Conservation (phyloP, 2,888 invertebrate genomes). For the Cylindroiulus punctatus region DNA sequence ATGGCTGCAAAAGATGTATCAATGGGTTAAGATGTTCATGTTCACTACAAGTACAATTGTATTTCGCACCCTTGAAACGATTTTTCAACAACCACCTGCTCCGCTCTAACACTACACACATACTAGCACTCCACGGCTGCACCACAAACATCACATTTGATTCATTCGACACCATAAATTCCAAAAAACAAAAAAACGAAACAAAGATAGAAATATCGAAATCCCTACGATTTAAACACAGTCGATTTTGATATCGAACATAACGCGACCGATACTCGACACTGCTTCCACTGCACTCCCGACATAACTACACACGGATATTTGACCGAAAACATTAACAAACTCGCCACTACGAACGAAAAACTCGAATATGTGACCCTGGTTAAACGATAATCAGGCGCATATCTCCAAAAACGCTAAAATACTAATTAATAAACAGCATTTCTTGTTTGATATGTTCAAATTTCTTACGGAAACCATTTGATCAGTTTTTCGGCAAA, state of each 20-base stretch:
- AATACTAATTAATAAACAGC: background rate
- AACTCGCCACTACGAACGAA: background rate
- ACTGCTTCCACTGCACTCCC: background rate
- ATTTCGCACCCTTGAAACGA: background rate
- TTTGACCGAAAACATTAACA: background rate
- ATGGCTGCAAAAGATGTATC: background rate
- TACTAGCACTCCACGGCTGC: constrained; percentile 17
- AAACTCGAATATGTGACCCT: constrained; percentile 42
- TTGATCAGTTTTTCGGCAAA: background rate
- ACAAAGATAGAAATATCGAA: background rate
- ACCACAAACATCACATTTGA: background rate
- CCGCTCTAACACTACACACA: background rate
- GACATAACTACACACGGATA: background rate
- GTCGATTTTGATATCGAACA: background rate
- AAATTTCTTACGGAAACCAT: background rate
- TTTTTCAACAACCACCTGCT: background rate
- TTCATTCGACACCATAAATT: constrained; percentile 1
- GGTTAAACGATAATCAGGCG: constrained; percentile 12
- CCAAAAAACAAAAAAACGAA: background rate
- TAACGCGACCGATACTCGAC: constrained; percentile 10
- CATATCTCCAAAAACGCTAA: background rate
- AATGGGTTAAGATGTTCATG: background rate
- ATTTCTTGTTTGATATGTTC: background rate
- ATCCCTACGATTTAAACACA: background rate
- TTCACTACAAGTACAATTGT: too few relatives aligned